These are phyloP conservation scores for Agelaius phoeniceus DNA, from an alignment of 2,113 vertebrate species.

Conservation along the genomic window DNA sequence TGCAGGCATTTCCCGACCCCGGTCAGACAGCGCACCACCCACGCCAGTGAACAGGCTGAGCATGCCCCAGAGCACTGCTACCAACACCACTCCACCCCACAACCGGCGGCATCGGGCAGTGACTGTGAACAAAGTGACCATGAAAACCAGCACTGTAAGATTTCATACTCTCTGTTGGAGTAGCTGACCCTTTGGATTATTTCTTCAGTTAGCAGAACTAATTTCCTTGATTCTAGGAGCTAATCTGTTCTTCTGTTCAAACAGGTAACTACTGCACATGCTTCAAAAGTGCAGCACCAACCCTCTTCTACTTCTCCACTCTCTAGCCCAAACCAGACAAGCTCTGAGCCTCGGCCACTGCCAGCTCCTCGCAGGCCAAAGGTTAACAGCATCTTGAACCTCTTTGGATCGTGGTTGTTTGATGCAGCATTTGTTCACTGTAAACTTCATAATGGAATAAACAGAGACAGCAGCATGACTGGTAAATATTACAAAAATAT, in stretches of 20 bases:
- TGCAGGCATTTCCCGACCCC: constrained; percentile 90
- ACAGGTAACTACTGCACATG: constrained; percentile 84
- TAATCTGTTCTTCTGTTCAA: constrained; percentile 40
- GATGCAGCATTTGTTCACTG: constrained; percentile 95
- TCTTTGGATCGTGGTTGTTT: constrained; percentile 96
- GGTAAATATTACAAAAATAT: constrained; percentile 82
- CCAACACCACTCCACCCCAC: constrained; percentile 92
- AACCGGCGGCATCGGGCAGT: constrained; percentile 88
- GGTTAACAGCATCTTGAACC: constrained; percentile 97
- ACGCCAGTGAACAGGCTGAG: constrained; percentile 92
- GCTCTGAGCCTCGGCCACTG: constrained; percentile 89
- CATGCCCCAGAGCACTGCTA: constrained; percentile 87
- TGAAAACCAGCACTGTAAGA: constrained; percentile 90
- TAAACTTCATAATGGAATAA: constrained; percentile 95
- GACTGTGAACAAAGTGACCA: constrained; percentile 88
- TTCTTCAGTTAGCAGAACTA: background rate
- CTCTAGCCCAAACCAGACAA: constrained; percentile 93
- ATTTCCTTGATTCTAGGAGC: background rate
- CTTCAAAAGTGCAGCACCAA: constrained; percentile 88
- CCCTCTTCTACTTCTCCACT: constrained; percentile 87
- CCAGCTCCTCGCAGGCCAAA: constrained; percentile 91
- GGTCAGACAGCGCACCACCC: constrained; percentile 91
- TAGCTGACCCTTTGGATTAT: background rate
- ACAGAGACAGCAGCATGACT: constrained; percentile 95
- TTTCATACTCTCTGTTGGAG: background rate